Evolutionary conservation across 2,888 invertebrate genomes (phyloP), one percentile per base, ranked within the genome.

Genomic region (Gibbula magus): DNA sequence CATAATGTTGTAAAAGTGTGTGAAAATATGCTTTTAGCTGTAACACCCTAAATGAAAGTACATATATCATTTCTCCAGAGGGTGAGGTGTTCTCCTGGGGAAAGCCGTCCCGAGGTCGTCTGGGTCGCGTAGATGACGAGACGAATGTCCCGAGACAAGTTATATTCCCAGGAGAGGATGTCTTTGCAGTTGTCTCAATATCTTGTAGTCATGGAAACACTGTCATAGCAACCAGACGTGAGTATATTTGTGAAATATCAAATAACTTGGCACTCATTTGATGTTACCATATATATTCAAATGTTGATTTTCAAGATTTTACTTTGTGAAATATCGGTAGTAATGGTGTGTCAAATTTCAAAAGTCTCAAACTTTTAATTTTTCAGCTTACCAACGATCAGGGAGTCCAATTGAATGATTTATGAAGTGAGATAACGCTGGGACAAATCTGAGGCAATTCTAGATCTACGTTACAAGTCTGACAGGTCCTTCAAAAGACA

Each of bases 171-270:
- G 86, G 84, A 22, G 89, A 89, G 25, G 84, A 86, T 25, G 84
- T 86, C 5, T 89, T 89, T 66, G 78, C 81, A 32, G 89, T 91
- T 0, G 85, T 89, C 5, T 90, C 90, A 16, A 81, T 92, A n/a
- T 90, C 91, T 8, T 91, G 90, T 83, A 91, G 91, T 81, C 92
- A 92, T 86, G 90, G 92, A 53, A 91, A 88, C 77, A 91, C 92
- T 4, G 85, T 92, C 10, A 80, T 90, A 39, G 89, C 90, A 25
- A 89, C 89, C n/a, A 85, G 85, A 84, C 90, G 90, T 90, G 87
- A 86, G 88, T 84, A n/a, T 73, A 20, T 18, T 32, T 35, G 35
- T 45, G 45, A 10, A 45, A 10, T 45, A 45, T 45, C 1, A 10
- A 45, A 45, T 45, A 35, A 35, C 10, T 45, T 10, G 4, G 5